A percentile compares a stretch with the other conserved stretches of the same genome.
These are phyloP conservation scores for Nemopilema nomurai DNA, from an alignment of 30 jellyfish, hydroid and myxozoan genomes.

Conservation along the genomic window DNA sequence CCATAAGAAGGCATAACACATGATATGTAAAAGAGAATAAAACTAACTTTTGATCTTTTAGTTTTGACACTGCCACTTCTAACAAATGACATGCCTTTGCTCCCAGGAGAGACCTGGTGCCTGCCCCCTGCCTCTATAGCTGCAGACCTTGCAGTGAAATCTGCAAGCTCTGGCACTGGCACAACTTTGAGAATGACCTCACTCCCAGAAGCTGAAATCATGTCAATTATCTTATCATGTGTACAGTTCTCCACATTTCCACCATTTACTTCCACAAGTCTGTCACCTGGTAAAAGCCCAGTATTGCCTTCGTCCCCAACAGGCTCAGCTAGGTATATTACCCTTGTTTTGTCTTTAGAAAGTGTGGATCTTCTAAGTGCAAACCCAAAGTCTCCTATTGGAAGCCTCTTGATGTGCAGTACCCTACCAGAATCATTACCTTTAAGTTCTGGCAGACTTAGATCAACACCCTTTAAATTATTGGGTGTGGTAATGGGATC, in stretches of 20 bases:
- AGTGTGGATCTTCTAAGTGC: slow-evolving; percentile 79
- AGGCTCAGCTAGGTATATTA: slow-evolving; percentile 79
- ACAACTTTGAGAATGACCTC: slow-evolving; percentile 75
- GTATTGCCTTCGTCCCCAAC: slow-evolving; percentile 55
- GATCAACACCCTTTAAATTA: slow-evolving; percentile 54
- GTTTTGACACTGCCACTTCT: slow-evolving; percentile 75
- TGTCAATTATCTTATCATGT: slow-evolving; percentile 74
- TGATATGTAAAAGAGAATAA: too few species aligned
- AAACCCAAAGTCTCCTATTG: slow-evolving; percentile 90
- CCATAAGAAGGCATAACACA: too few species aligned
- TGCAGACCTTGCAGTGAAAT: slow-evolving; percentile 72
- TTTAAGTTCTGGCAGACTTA: slow-evolving; percentile 72
- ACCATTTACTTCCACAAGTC: slow-evolving; percentile 89
- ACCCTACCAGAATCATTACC: slow-evolving; percentile 56
- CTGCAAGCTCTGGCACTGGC: slow-evolving; percentile 93
- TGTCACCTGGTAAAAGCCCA: slow-evolving; percentile 94
- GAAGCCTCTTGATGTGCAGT: slow-evolving; percentile 56
- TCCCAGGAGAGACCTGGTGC: slow-evolving; percentile 55
- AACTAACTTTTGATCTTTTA: slow-evolving; percentile 64
- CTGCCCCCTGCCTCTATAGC: slow-evolving; percentile 37
- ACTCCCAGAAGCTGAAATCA: slow-evolving; percentile 84
- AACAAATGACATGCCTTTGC: slow-evolving; percentile 60
- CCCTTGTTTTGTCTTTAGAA: slow-evolving; percentile 44
- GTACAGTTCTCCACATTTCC: slow-evolving; percentile 68
- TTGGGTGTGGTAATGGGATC: not conserved